Evolutionary conservation across 2,797 vertebrate species (phyloP), one percentile per base, ranked within the genome.

Genomic region (Pogonophryne albipinna): DNA sequence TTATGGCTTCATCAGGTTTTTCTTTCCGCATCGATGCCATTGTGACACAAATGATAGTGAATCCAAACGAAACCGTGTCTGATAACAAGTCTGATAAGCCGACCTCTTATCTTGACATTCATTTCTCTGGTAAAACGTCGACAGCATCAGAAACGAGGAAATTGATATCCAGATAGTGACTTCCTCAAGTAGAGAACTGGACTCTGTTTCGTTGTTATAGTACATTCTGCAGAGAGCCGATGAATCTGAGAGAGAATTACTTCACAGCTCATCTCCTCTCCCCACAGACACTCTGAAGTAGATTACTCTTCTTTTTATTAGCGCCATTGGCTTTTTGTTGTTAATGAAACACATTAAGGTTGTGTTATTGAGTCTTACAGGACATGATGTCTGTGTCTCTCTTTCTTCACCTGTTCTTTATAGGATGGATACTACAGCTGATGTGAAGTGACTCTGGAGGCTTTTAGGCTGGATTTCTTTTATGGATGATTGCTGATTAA

Each of bases 231-330:
- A 57, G 38, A 56, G 23, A 52, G 34, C 20, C n/a, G 6, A 44
- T 49, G 47, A 71, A 63, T 79, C 66, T 12, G 62, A 77, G 56
- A 79, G 6, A 60, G 34, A 75, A 78, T 9, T 4, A 52, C 62
- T 75, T 80, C 67, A 74, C 71, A 64, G 72, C 34, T 76, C 70
- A 73, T 78, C 58, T 70, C 56, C 41, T 51, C 13, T 47, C 67
- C 42, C 62, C 57, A 68, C 52, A 66, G 67, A 61, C n/a, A 15
- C 71, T 51, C 68, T 70, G 49, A 12, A 59, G 16, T 38, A 27
- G 65, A 68, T 81, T 68, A 34, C 34, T 58, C 60, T 50, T 51
- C 49, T 60, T 31, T 78, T 82, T 74, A 78, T 76, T 71, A 55
- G 74, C 51, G 34, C 70, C 52, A 31, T 76, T 62, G 60, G 49